phyloP scores from a whole-genome alignment of 2,888 invertebrate genomes.

The Euzetes globulus region DNA sequence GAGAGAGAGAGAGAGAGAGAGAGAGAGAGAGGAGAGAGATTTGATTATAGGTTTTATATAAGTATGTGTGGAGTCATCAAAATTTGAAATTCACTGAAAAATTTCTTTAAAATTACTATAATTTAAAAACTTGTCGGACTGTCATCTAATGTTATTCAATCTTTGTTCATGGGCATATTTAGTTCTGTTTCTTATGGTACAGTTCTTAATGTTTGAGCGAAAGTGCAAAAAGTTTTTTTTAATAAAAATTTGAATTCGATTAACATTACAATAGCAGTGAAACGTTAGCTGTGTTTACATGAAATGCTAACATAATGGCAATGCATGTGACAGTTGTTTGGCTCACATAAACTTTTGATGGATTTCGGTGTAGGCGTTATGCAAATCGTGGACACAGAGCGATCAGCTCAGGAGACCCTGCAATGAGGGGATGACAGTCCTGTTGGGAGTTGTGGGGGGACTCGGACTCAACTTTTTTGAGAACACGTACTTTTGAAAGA shows the following conservation, averaged over 20 bases:
- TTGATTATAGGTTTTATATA: too few species aligned
- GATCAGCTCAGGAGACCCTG: neutral
- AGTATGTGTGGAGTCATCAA: too few species aligned
- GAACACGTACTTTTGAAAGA: too few species aligned
- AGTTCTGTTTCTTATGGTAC: neutral
- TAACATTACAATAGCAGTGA: constrained; percentile 6
- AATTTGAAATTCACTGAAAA: too few species aligned
- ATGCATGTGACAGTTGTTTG: constrained; percentile 25
- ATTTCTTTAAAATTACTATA: too few species aligned
- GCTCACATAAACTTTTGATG: neutral
- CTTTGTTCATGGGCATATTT: too few species aligned
- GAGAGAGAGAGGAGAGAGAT: too few species aligned
- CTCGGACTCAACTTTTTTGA: neutral
- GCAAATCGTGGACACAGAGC: neutral
- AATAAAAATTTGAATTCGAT: constrained; percentile 10
- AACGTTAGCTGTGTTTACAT: constrained; percentile 23
- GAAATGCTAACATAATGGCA: constrained; percentile 8
- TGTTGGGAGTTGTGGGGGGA: neutral
- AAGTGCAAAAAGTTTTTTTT: neutral
- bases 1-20: too few species aligned
- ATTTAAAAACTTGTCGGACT: too few species aligned
- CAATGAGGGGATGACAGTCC: neutral
- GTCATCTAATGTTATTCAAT: too few species aligned
- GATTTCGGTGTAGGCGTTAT: constrained; percentile 18
- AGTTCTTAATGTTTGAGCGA: neutral